Percentiles rank a stretch among this genome's conserved stretches.
Evolutionary conservation across 2,888 invertebrate species (phyloP).

Genomic region (Drymonia ruficornis): DNA sequence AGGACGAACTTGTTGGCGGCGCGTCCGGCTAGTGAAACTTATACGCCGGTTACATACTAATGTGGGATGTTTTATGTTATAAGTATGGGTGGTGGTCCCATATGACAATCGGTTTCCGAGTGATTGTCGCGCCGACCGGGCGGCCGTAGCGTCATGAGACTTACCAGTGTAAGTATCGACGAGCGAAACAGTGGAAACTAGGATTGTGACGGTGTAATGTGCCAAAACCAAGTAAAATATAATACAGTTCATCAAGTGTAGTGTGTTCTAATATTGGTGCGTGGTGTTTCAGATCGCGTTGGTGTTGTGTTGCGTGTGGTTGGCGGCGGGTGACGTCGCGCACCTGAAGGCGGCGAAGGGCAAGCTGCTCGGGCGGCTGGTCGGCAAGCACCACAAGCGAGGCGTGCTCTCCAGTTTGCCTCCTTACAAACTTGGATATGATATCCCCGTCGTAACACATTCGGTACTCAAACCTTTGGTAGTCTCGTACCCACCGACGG

Average conservation of each 20-base stretch:
- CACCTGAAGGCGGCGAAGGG: conserved; percentile 63
- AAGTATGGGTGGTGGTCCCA: conserved; percentile 68
- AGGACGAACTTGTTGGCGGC: conserved; percentile 58
- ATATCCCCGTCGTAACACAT: conserved; percentile 76
- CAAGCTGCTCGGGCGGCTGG: conserved; percentile 58
- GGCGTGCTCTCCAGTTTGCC: conserved; percentile 72
- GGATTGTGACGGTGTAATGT: conserved; percentile 40
- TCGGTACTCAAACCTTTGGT: conserved; percentile 77
- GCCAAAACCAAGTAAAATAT: background rate
- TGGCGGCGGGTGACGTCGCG: conserved; percentile 58
- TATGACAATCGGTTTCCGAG: conserved; percentile 60
- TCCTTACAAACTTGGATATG: conserved; percentile 77
- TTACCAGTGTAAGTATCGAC: conserved; percentile 65
- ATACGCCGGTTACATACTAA: conserved; percentile 74
- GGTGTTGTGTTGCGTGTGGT: conserved; percentile 64
- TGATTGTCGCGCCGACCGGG: conserved; percentile 62
- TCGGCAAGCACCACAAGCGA: conserved; percentile 69
- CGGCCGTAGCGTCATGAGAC: conserved; percentile 69
- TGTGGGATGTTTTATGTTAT: conserved; percentile 67
- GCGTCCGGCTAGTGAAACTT: conserved; percentile 77
- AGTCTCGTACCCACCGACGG: conserved; percentile 76
- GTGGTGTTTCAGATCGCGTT: conserved; percentile 73
- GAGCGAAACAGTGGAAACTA: conserved; percentile 34
- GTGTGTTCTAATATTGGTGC: conserved; percentile 46
- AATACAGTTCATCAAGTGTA: background rate